phyloP scores from a whole-genome alignment of 2,888 invertebrate species.

The Resseliella maxima region DNA sequence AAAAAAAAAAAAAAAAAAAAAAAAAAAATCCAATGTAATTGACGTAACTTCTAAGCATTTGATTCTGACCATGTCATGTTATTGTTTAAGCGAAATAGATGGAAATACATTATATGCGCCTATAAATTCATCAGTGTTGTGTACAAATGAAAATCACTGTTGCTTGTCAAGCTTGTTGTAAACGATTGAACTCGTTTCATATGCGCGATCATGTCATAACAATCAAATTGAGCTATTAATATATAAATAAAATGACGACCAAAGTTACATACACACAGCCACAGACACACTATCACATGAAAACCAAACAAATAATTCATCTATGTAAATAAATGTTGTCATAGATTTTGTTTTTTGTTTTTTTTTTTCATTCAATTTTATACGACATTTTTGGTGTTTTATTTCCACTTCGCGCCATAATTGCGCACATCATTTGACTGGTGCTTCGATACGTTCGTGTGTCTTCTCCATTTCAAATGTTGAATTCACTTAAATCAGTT shows the following conservation, averaged over 20 bases:
- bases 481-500: not conserved
- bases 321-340: not conserved
- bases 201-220: slow-evolving; percentile 27
- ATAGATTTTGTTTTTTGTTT: not conserved
- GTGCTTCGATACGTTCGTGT: not conserved
- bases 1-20: not conserved
- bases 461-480: not conserved
- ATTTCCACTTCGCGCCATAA: not conserved
- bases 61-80: not conserved
- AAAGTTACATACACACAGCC: not conserved
- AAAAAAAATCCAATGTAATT: not conserved
- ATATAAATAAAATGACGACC: not conserved
- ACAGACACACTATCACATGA: not conserved
- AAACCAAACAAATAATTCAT: not conserved
- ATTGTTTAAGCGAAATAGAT: not conserved
- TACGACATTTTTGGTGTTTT: not conserved
- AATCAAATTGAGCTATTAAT: slow-evolving; percentile 41
- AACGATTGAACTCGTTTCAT: not conserved
- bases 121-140: not conserved
- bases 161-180: not conserved
- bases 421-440: not conserved
- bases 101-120: not conserved
- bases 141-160: not conserved
- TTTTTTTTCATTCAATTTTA: no score
- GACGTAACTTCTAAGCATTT: slow-evolving; percentile 4